Conservation (phyloP, 2,113 vertebrate species). For the Collichthys lucidus region DNA sequence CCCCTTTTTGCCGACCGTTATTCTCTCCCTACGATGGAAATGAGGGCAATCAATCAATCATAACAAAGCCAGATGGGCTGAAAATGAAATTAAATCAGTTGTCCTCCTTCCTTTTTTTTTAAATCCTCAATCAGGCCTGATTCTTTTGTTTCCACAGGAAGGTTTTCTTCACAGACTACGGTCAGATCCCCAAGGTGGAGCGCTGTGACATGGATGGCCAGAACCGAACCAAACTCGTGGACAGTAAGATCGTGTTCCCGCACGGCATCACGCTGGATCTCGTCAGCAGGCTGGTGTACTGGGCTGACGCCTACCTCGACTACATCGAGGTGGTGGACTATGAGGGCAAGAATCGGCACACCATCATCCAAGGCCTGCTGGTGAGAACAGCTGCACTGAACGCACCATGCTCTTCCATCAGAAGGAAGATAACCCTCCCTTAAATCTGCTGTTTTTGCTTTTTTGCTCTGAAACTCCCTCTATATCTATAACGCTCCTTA, state of each 20-base stretch:
- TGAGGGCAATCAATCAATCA: not conserved
- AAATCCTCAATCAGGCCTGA: slow-evolving; percentile 5
- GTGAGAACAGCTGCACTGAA: slow-evolving; percentile 81
- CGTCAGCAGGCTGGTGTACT: slow-evolving; percentile 95
- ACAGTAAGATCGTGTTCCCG: slow-evolving; percentile 98
- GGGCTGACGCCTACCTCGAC: slow-evolving; percentile 98
- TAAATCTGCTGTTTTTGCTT: not conserved
- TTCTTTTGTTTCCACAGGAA: slow-evolving; percentile 85
- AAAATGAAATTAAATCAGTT: slow-evolving; percentile 11
- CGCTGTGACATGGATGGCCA: slow-evolving; percentile 98
- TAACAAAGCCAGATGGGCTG: slow-evolving; percentile 1
- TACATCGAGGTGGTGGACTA: slow-evolving; percentile 99
- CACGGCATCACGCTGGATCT: slow-evolving; percentile 96
- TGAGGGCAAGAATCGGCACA: slow-evolving; percentile 96
- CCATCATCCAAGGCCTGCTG: slow-evolving; percentile 97
- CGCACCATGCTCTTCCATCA: not conserved
- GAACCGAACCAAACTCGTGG: slow-evolving; percentile 97
- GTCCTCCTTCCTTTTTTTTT: not conserved
- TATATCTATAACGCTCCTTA: slow-evolving; percentile 28
- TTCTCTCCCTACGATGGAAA: not conserved
- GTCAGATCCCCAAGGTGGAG: slow-evolving; percentile 98
- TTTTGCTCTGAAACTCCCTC: slow-evolving; percentile 9
- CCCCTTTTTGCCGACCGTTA: not conserved
- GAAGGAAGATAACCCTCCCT: not conserved
- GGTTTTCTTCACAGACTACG: slow-evolving; percentile 98